A percentile compares a stretch with the other conserved stretches of the same genome.
Evolutionary conservation across 2,113 vertebrate species (phyloP).

Genomic region (Rhinoderma darwinii): DNA sequence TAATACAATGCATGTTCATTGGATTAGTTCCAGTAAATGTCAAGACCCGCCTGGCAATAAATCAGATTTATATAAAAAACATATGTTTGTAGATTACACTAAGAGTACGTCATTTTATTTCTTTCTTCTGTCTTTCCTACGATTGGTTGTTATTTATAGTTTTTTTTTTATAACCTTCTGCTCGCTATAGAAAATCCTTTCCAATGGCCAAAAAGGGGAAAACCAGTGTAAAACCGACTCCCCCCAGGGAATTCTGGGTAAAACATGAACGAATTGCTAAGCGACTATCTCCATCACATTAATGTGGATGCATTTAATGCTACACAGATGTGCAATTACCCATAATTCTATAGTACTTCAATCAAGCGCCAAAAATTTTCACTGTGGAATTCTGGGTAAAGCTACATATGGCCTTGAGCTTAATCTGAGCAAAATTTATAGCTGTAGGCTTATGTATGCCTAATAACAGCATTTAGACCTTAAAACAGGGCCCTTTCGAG

Average conservation of each 20-base stretch:
- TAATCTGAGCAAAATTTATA: neutral
- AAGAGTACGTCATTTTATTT: neutral
- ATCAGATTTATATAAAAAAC: constrained; percentile 27
- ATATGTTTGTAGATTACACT: constrained; percentile 23
- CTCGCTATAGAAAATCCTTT: neutral
- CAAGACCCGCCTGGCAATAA: neutral
- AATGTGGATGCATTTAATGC: neutral
- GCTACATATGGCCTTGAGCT: neutral
- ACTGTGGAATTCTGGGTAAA: constrained; percentile 40
- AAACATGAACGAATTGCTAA: constrained; percentile 4
- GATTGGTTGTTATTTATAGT: constrained; percentile 21
- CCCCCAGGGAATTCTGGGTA: constrained; percentile 36
- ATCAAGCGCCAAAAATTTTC: neutral
- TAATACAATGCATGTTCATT: constrained; percentile 10
- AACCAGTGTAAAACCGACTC: neutral
- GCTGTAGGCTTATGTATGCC: constrained; percentile 45
- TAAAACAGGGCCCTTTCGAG: neutral
- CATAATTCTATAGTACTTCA: neutral
- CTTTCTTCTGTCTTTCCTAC: neutral
- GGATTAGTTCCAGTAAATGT: constrained; percentile 24
- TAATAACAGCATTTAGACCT: neutral
- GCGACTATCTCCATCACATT: neutral
- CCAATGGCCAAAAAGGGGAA: neutral
- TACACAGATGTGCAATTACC: constrained; percentile 18
- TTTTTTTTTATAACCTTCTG: constrained; percentile 21